Base-by-base conservation (phyloP, 2,888 invertebrate genomes). In the Aphelenchoides bicaudatus region DNA sequence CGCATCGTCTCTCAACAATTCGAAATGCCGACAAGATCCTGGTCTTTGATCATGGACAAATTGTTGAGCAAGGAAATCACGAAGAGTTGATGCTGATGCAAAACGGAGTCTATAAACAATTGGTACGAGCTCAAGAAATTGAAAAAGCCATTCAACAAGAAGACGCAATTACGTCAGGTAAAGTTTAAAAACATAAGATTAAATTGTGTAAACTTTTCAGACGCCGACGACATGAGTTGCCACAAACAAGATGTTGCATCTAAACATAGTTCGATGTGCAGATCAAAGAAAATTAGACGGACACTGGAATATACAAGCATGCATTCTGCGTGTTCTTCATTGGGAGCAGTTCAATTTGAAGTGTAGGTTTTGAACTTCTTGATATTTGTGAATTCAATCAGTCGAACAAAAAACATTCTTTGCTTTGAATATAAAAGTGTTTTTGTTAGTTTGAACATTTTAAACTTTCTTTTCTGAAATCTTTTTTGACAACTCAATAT, bases 1-100 rank as follows among this genome's bases (percentile, higher is more conserved):
- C 82, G 16, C 81, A 82, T 66, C 78, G 83, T 34, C 71, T 83
- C 57, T 82, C 82, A 8, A 84, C 83, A 1, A 80, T 83, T 39
- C 76, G 80, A 64, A 82, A 80, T 29, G 82, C 63, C 13, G 82
- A 83, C 66, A 69, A 79, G 30, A 84, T 83, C 50, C 79, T 80
- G 57, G 81, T 81, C 4, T 79, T 83, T 58, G 78, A 81, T 48
- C 58, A 72, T 38, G 79, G 82, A 1, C 21, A 57, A 19, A 71
- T 73, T 19, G 85, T 84, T 0, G 88, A 89, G 76, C 82, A 82
- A 60, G 89, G 89, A 56, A 86, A 85, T 0, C 88, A 89, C 78
- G 74, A 82, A 0, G 84, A 88, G 70, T 83, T 89, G 0, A 80
- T 88, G 60, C 81, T 82, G 28, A 10, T 19, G 29, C 80, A 81